Evolutionary conservation across 2,888 invertebrate species (phyloP).

Genomic region (Odontocerum albicorne): DNA sequence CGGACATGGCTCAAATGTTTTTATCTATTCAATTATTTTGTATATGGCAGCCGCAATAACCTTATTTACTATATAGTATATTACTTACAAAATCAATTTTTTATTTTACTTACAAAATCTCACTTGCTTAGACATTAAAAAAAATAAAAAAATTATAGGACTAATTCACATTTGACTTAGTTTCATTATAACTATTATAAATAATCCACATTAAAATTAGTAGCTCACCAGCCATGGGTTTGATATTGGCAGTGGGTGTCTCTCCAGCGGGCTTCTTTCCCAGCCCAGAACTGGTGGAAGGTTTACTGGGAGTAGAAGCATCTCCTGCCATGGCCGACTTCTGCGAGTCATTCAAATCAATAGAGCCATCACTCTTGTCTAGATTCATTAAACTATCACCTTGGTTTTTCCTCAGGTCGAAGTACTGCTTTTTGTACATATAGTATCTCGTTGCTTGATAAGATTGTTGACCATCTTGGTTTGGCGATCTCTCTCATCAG

Average conservation of each 20-base stretch:
- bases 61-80: too few species aligned
- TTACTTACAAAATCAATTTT: too few species aligned
- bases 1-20: too few species aligned
- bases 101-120: too few species aligned
- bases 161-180: too few species aligned
- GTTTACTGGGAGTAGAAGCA: slow-evolving; percentile 46
- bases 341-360: slow-evolving; percentile 40
- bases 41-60: too few species aligned
- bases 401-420: slow-evolving; percentile 64
- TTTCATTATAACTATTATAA: too few species aligned
- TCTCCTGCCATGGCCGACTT: slow-evolving; percentile 40
- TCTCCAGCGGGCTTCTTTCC: slow-evolving; percentile 62
- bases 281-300: slow-evolving; percentile 68
- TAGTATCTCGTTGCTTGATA: slow-evolving; percentile 83
- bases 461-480: slow-evolving; percentile 80
- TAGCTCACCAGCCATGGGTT: slow-evolving; percentile 82
- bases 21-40: too few species aligned
- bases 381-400: slow-evolving; percentile 45
- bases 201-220: too few species aligned
- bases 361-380: slow-evolving; percentile 46
- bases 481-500: slow-evolving; percentile 76
- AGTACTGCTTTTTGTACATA: slow-evolving; percentile 82
- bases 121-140: too few species aligned
- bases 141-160: too few species aligned
- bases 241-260: slow-evolving; percentile 85